Evolutionary conservation across 2,888 invertebrate genomes (phyloP), one percentile per base, ranked within the genome.

Genomic region (Cheilosia scutellata): DNA sequence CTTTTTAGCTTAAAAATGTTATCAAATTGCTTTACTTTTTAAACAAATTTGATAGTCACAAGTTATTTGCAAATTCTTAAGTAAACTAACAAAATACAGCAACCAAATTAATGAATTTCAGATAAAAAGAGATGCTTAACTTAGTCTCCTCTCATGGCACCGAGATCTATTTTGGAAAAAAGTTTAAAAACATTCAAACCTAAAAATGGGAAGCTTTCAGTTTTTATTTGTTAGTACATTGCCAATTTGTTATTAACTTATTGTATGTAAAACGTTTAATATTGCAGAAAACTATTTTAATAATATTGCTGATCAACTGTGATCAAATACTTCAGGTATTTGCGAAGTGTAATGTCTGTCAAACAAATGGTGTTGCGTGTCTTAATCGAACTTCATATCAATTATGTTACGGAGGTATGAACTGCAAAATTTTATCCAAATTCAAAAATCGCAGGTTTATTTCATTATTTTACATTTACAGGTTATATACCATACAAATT

Each of bases 361-460:
- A 91, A 77, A 62, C 29, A 4, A 91, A 91, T 87, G 88, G 89
- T 11, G 91, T 87, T 6, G 90, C 91, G 6, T 91, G 91, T 77
- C 82, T 91, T n/a, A 90, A 90, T 83, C 83, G 89, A 68, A 91
- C 91, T 0, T 88, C 91, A 0, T 91, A 88, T 71, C 87, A 90
- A 27, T 42, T 90, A 37, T 91, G 91, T 76, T 91, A 89, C 66
- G 91, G 90, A n/a, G 88, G 89, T 89, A 70, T 49, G 87, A 31
- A 16, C 9, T 49, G 16, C 3, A 62, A 27, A 42, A 20, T n/a
- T 40, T 1, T 2, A 29, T n/a, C 40, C 25, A 20, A 16, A 53
- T 47, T 51, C 47, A 20, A 4, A 9, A 31, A n/a, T 60, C 3
- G 9, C 25, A 29, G 25, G 29, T 57, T 29, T 20, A 0, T 27